Evolutionary conservation across 2,888 invertebrate species (phyloP).

Genomic region (Leistus spinibarbis): DNA sequence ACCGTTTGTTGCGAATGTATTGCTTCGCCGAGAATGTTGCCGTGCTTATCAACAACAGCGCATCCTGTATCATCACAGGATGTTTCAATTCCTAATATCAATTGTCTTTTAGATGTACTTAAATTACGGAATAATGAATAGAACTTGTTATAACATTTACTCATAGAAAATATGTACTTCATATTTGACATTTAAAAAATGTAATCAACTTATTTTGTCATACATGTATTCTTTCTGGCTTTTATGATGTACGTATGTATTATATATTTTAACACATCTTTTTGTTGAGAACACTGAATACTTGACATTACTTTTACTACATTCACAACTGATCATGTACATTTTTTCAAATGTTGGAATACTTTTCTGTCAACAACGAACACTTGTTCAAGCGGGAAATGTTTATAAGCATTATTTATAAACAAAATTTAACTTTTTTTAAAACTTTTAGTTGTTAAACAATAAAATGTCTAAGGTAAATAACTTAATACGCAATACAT

Average conservation of each 20-base stretch:
- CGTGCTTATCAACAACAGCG: conserved; percentile 77
- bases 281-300: too few relatives aligned
- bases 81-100: conserved; percentile 91
- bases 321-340: too few relatives aligned
- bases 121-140: neutral
- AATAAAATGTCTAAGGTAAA: neutral
- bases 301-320: too few relatives aligned
- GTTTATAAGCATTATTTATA: neutral
- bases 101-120: conserved; percentile 1
- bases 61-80: conserved; percentile 98
- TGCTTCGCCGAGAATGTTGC: conserved; percentile 79
- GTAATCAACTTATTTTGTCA: neutral
- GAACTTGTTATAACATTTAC: neutral
- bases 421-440: neutral
- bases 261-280: too few relatives aligned
- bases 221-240: too few relatives aligned
- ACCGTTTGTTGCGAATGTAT: conserved; percentile 79
- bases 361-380: neutral
- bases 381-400: neutral
- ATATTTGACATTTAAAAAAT: neutral
- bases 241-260: too few relatives aligned
- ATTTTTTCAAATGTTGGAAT: too few relatives aligned
- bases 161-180: neutral
- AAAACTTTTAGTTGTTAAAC: neutral
- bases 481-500: neutral